Percentiles rank a stretch among this genome's conserved stretches.
Evolutionary conservation across 2,888 invertebrate species (phyloP).

Genomic region (Diaphora mendica): DNA sequence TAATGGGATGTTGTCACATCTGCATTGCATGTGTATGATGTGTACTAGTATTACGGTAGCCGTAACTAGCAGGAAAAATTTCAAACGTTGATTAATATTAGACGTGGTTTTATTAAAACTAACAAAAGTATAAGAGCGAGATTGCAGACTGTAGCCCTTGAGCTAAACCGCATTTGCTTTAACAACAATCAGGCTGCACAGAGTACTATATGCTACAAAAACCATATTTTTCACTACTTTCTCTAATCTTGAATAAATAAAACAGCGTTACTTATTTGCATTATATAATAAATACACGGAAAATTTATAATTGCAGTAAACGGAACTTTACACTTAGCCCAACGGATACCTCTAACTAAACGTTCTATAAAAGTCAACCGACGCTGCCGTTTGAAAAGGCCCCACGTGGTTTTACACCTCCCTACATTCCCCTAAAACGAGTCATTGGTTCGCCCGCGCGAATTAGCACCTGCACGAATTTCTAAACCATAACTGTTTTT

Average conservation of each 20-base stretch:
- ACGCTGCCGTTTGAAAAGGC: slow-evolving; percentile 27
- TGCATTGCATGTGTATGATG: not conserved
- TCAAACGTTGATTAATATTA: not conserved
- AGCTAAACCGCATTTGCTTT: too few species aligned
- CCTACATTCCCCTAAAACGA: slow-evolving; percentile 12
- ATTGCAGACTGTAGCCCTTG: too few species aligned
- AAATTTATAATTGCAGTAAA: not conserved
- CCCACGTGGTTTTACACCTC: slow-evolving; percentile 27
- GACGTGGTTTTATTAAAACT: not conserved
- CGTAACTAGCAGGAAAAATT: not conserved
- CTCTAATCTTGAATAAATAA: not conserved
- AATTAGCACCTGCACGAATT: slow-evolving; percentile 31
- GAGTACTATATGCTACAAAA: too few species aligned
- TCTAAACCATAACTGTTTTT: not conserved
- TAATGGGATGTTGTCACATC: not conserved
- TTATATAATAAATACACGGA: not conserved
- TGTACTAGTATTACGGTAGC: not conserved
- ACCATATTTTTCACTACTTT: not conserved
- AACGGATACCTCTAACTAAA: slow-evolving; percentile 6
- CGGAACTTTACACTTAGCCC: not conserved
- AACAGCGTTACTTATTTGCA: not conserved
- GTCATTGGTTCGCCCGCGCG: slow-evolving; percentile 5
- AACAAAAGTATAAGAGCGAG: not conserved
- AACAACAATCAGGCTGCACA: too few species aligned
- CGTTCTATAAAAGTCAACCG: slow-evolving; percentile 18